A percentile compares a stretch with the other conserved stretches of the same genome.
Conservation (phyloP, 2,888 invertebrate species). For the Cheilosia urbana region DNA sequence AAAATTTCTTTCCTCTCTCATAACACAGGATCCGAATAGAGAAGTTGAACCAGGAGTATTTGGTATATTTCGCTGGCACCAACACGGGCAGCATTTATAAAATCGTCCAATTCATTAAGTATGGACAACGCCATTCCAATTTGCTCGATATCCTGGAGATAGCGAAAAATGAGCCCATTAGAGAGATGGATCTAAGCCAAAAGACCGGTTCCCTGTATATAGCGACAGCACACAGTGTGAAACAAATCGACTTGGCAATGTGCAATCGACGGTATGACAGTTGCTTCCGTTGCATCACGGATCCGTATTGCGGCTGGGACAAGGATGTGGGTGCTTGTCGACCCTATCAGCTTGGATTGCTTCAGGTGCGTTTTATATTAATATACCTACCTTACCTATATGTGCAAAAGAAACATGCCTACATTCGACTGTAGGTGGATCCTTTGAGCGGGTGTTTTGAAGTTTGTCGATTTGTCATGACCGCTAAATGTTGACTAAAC, state of each 20-base stretch:
- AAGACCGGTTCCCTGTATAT: constrained; percentile 95
- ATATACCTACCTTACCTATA: too few relatives aligned
- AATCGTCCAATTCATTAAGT: constrained; percentile 94
- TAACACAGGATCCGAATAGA: constrained; percentile 83
- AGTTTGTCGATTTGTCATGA: constrained; percentile 66
- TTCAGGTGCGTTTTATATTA: constrained; percentile 79
- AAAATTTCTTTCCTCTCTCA: constrained; percentile 32
- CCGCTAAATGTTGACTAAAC: constrained; percentile 72
- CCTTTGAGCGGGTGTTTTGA: constrained; percentile 39
- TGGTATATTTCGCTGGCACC: constrained; percentile 96
- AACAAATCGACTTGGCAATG: constrained; percentile 95
- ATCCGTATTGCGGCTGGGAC: constrained; percentile 99
- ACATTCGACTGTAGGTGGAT: constrained; percentile 6
- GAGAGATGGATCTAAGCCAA: constrained; percentile 94
- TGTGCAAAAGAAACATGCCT: neutral
- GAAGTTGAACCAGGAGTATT: constrained; percentile 88
- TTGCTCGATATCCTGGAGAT: constrained; percentile 96
- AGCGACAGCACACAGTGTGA: constrained; percentile 93
- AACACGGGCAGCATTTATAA: constrained; percentile 95
- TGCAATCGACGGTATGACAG: constrained; percentile 96
- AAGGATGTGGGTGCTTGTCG: constrained; percentile 93
- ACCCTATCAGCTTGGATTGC: constrained; percentile 92
- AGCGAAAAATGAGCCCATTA: constrained; percentile 94
- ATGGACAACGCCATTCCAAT: constrained; percentile 92
- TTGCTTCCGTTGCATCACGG: constrained; percentile 95